Evolutionary conservation across 37 sponge, comb jelly and placozoan genomes (phyloP).

Genomic region (Aplysina aerophoba): DNA sequence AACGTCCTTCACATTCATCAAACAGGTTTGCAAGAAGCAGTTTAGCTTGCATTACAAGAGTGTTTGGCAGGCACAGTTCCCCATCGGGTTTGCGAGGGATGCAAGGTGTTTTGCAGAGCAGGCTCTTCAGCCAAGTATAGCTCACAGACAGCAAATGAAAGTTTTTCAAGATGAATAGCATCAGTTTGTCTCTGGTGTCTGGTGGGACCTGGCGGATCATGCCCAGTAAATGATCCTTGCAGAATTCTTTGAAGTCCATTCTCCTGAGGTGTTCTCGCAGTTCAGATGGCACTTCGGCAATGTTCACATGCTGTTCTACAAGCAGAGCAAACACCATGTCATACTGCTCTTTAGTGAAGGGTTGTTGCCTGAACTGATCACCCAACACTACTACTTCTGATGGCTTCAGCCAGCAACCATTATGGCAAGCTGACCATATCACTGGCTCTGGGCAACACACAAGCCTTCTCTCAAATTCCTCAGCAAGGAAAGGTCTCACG

Average conservation of each 20-base stretch:
- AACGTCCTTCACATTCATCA: slow-evolving; percentile 45
- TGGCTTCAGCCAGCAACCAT: slow-evolving; percentile 61
- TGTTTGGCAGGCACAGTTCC: background rate
- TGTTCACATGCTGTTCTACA: background rate
- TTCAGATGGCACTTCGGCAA: slow-evolving; percentile 38
- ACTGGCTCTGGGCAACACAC: background rate
- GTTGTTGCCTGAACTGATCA: background rate
- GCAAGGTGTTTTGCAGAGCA: slow-evolving; percentile 24
- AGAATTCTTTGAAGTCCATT: slow-evolving; percentile 44
- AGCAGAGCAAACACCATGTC: slow-evolving; percentile 21
- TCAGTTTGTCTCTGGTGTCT: slow-evolving; percentile 29
- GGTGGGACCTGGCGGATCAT: background rate
- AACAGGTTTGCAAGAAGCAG: slow-evolving; percentile 24
- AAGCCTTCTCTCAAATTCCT: background rate
- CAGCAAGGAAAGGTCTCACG: slow-evolving; percentile 1
- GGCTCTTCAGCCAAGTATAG: slow-evolving; percentile 36
- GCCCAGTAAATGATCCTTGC: background rate
- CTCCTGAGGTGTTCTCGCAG: background rate
- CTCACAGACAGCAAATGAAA: background rate
- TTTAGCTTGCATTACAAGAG: slow-evolving; percentile 43
- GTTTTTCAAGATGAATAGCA: slow-evolving; percentile 35
- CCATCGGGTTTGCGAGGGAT: slow-evolving; percentile 30
- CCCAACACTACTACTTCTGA: slow-evolving; percentile 32
- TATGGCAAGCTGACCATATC: background rate
- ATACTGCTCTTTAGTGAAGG: background rate